Base-by-base conservation (phyloP, 2,113 vertebrate genomes). In the Nycticorax nycticorax region DNA sequence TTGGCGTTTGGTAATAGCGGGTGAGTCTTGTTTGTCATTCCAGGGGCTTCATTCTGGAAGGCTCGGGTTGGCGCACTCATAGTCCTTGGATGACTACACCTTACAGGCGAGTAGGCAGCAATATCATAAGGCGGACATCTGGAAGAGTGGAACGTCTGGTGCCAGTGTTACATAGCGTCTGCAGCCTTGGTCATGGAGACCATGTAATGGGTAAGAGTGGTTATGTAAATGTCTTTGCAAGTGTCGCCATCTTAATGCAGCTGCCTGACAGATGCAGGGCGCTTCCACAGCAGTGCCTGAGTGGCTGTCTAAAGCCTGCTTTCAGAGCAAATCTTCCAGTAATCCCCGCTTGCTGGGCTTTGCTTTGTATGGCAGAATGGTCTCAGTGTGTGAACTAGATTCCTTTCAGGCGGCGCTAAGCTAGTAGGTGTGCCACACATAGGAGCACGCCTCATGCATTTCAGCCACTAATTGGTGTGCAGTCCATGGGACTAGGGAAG, bases 131-230 rank as follows among this genome's bases (percentile, higher is more conserved):
- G 35, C 27, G 37, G 55, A 30, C 26, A 73, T 21, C 39, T 43
- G 26, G 41, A 50, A 26, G 47, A 13, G 75, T 17, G 35, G 33
- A 45, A 50, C 14, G 37, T 52, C 6, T 22, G 28, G 24, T 52
- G 55, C 41, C 20, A 14, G 55, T 6, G 22, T 57, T 32, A 35
- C 6, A 9, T 9, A 8, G n/a, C 0, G 0, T 10, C 10, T 5
- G 47, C 24, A 23, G 60, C 57, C 22, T 17, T 1, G 2, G 24
- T 57, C 33, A 32, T 30, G 10, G 41, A 43, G 41, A 43, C 41
- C 14, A 6, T 43, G 41, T 43, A 43, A 7, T 10, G n/a, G 35
- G 30, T 52, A 75, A 63, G 35, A 68, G 21, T 5, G 11, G 43
- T 59, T 41, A 14, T 7, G 19, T 55, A 53, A 75, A 53, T 5